Percentiles rank a stretch among this genome's conserved stretches.
Conservation (phyloP, 2,113 vertebrate genomes). For the Dipodomys ordii region DNA sequence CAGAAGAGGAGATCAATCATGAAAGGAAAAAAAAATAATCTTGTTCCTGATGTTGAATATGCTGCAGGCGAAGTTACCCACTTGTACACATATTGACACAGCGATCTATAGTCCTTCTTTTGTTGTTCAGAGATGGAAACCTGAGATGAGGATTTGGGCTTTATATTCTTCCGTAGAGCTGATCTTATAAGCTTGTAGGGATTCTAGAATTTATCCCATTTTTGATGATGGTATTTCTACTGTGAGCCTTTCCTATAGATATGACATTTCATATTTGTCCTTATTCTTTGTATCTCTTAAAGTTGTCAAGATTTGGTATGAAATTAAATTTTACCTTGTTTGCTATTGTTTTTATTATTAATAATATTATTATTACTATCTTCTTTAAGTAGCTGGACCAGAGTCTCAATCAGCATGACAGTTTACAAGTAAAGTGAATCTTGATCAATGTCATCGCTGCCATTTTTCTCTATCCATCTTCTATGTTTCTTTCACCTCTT, state of each 20-base stretch:
- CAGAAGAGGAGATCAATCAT: slow-evolving; percentile 81
- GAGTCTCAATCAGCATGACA: too few species aligned
- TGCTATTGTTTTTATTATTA: too few species aligned
- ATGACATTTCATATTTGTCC: not conserved
- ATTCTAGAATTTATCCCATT: not conserved
- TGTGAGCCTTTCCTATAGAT: not conserved
- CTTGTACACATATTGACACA: not conserved
- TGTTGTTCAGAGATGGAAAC: not conserved
- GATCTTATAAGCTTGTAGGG: not conserved
- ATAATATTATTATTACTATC: too few species aligned
- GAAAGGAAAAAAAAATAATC: slow-evolving; percentile 73
- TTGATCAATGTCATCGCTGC: too few species aligned
- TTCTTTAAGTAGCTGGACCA: too few species aligned
- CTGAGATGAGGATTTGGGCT: not conserved
- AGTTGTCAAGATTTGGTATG: not conserved
- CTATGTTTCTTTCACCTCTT: too few species aligned
- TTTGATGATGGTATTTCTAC: not conserved
- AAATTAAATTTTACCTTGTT: not conserved
- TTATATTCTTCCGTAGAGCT: accelerated
- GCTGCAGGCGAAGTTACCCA: slow-evolving; percentile 7
- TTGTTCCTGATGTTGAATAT: slow-evolving; percentile 30
- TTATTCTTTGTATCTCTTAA: not conserved
- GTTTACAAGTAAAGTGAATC: too few species aligned
- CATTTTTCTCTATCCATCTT: too few species aligned
- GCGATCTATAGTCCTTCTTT: not conserved